Base-by-base conservation (phyloP, 2,113 vertebrate species). In the Pavo muticus region DNA sequence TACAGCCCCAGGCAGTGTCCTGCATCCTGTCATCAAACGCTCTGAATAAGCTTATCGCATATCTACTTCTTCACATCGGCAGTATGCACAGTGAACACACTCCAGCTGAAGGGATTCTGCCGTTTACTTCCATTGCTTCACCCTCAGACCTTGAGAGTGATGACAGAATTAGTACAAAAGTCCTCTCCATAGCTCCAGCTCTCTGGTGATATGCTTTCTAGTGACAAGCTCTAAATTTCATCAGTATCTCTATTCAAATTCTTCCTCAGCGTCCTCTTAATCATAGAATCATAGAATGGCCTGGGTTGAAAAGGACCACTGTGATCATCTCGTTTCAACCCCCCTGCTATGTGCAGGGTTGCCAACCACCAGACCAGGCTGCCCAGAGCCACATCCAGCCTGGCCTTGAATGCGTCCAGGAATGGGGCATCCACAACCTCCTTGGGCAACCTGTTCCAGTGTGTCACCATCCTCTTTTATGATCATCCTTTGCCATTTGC, bases 21-120 rank as follows among this genome's bases (percentile, higher is more conserved):
- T 87, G 89, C 81, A 94, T 76, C 87, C 91, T 94, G 74, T 91
- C 80, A 94, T 93, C 94, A 94, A 93, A 83, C 30, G 54, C 93
- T 95, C 76, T 85, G 63, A 82, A 2, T 56, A 79, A 69, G 54
- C 61, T 71, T 37, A 82, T 48, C 59, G 45, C 25, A 79, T 59
- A 25, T 29, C 48, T 70, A 45, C 48, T 91, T 90, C 85, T 54
- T 83, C 68, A 91, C 42, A 84, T 0, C 59, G 18, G 27, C 37
- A 88, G 50, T 16, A 35, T 1, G 6, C 21, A 70, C 2, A 0
- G 37, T 29, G 39, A 87, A 70, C n/a, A 42, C 12, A 30, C 48
- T 87, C 59, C 61, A 70, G 89, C 14, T 1, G 25, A 44, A 81
- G 52, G 14, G 72, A 86, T 71, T 64, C 68, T 86, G 68, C 64